phyloP scores from a whole-genome alignment of 1,140 invertebrate genomes.

The Megalonaias nervosa region DNA sequence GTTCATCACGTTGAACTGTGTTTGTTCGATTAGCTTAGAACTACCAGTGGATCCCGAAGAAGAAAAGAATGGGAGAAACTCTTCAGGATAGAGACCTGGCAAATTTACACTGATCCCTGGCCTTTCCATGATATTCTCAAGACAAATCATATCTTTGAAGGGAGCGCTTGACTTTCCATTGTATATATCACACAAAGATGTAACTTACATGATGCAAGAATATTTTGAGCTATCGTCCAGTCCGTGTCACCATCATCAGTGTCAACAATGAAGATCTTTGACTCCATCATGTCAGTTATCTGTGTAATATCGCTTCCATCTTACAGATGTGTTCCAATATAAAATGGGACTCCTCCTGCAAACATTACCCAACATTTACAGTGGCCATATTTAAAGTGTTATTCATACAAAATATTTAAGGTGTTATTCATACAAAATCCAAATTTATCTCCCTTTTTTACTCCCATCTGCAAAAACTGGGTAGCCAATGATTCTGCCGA shows the following conservation, averaged over 20 bases:
- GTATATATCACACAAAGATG: neutral
- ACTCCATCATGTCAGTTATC: constrained; percentile 1
- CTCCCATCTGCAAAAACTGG: constrained; percentile 7
- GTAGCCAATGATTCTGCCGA: neutral
- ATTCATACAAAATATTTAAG: too few species aligned
- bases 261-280: constrained; percentile 17
- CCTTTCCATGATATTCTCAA: neutral
- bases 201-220: neutral
- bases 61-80: constrained; percentile 9
- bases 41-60: constrained; percentile 26
- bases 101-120: neutral
- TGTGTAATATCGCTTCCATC: constrained; percentile 21
- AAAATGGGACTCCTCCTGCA: constrained; percentile 24
- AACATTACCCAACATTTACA: constrained; percentile 1
- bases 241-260: neutral
- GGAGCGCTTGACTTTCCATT: constrained; percentile 4
- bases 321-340: constrained; percentile 2
- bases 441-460: constrained; percentile 12
- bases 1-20: constrained; percentile 23
- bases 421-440: constrained; percentile 13
- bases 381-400: constrained; percentile 21
- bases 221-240: constrained; percentile 7
- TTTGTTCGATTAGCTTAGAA: constrained; percentile 13
- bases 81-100: constrained; percentile 24
- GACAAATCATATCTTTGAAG: neutral